These are phyloP conservation scores for Orchesella flavescens DNA, from an alignment of 2,888 invertebrate species.

Conservation along the genomic window DNA sequence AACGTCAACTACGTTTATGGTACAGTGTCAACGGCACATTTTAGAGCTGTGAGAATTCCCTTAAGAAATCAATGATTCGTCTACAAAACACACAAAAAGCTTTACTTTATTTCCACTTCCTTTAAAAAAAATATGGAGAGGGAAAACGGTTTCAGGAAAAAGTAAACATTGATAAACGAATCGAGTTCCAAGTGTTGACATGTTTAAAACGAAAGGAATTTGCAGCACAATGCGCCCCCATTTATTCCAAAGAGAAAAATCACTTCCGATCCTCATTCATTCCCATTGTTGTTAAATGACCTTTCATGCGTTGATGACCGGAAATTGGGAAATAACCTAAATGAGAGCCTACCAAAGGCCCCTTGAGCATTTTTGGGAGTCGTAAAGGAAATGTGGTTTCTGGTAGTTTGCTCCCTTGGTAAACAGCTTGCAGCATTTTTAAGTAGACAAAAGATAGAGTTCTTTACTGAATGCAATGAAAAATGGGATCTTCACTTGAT, in stretches of 20 bases:
- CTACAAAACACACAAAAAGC: background rate
- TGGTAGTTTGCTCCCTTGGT: too few species aligned
- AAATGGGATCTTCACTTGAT: too few species aligned
- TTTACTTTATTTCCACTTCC: too few species aligned
- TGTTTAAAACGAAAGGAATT: conserved; percentile 8
- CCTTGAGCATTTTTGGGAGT: background rate
- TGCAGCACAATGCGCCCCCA: background rate
- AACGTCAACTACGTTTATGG: background rate
- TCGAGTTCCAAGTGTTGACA: conserved; percentile 32
- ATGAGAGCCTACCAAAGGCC: background rate
- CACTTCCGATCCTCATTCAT: conserved; percentile 37
- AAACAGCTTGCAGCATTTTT: too few species aligned
- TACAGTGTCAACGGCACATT: background rate
- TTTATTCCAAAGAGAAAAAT: conserved; percentile 10
- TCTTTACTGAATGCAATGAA: too few species aligned
- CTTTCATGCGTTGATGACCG: conserved; percentile 35
- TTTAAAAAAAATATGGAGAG: too few species aligned
- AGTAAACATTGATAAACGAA: conserved; percentile 43
- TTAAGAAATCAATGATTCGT: background rate
- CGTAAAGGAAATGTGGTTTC: too few species aligned
- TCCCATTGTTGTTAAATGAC: conserved; percentile 8
- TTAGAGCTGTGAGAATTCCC: background rate
- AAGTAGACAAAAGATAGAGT: too few species aligned
- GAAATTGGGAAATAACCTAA: conserved; percentile 22
- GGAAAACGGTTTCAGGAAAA: background rate